These are phyloP conservation scores for Helogale parvula DNA, from an alignment of 2,113 vertebrate species.

Conservation along the genomic window DNA sequence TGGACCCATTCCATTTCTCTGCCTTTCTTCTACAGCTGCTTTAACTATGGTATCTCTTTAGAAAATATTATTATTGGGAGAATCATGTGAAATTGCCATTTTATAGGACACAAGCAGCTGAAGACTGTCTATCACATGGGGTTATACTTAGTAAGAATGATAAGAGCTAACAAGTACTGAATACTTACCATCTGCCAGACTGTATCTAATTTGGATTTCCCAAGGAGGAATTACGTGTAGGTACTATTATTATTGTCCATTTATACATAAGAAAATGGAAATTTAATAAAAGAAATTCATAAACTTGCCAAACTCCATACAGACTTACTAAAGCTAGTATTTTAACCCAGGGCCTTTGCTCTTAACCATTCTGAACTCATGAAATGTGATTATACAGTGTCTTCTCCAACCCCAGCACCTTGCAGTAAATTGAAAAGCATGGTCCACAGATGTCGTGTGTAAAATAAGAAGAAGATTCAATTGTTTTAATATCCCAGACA, in stretches of 20 bases:
- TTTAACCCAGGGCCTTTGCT: background rate
- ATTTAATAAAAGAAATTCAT: background rate
- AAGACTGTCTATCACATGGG: background rate
- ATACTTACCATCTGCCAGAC: background rate
- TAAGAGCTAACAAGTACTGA: background rate
- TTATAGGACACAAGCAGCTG: background rate
- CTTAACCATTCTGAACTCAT: background rate
- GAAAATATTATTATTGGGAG: background rate
- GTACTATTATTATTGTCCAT: background rate
- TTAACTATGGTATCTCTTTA: background rate
- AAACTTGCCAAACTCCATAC: background rate
- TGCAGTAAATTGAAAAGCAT: background rate
- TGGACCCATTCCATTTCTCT: background rate
- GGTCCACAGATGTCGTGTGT: no score
- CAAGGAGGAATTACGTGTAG: background rate
- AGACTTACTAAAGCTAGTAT: background rate
- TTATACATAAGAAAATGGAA: background rate
- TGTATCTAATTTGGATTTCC: background rate
- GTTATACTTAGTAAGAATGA: background rate
- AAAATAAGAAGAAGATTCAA: background rate
- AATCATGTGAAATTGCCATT: background rate
- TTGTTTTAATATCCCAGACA: fast-evolving
- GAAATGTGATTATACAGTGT: background rate
- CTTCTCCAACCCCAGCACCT: background rate
- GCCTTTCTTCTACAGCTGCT: background rate